Evolutionary conservation across 2,888 invertebrate genomes (phyloP), one percentile per base, ranked within the genome.

Genomic region (Caenorhabditis sinica): DNA sequence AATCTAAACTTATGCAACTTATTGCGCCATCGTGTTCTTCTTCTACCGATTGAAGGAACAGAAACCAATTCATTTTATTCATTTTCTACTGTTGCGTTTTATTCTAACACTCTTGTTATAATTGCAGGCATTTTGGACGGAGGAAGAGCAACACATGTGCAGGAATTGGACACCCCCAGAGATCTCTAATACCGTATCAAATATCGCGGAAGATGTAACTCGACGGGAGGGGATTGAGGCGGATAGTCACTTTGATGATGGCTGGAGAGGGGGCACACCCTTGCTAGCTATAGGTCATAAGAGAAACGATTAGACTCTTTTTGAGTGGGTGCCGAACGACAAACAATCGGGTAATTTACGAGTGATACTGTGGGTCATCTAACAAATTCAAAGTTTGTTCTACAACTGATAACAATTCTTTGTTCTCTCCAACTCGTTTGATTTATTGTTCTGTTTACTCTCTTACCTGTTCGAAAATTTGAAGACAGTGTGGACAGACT

Each of bases 401-500:
- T 33, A 45, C 6, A 51, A 74, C 40, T 36, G 79, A 43, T 60
- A 63, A 53, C 30, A 25, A 11, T n/a, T 51, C 60, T 56, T 79
- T 72, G 61, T 72, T 65, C 43, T 33, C 33, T 49, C n/a, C n/a
- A n/a, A n/a, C n/a, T n/a, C n/a, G n/a, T n/a, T n/a, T 72, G 71
- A 71, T 71, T 79, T 72, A 72, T 1, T 45, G 45, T 65, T 40
- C 33, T 61, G 40, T 66, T 75, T 66, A 53, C 75, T 43, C 30
- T 63, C 72, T 30, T 28, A 87, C 87, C 86, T 87, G 77, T 28
- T 86, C 83, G 53, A 86, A 87, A 43, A 75, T 74, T 36, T 76
- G 61, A 20, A 80, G 61, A 82, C 86, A 86, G 40, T 86, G 79
- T 45, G 86, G 84, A 36, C 87, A 87, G 36, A 87, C 76, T 15